These are phyloP conservation scores for Hirtodrosophila duncani DNA, from an alignment of 2,888 invertebrate species.

Conservation along the genomic window DNA sequence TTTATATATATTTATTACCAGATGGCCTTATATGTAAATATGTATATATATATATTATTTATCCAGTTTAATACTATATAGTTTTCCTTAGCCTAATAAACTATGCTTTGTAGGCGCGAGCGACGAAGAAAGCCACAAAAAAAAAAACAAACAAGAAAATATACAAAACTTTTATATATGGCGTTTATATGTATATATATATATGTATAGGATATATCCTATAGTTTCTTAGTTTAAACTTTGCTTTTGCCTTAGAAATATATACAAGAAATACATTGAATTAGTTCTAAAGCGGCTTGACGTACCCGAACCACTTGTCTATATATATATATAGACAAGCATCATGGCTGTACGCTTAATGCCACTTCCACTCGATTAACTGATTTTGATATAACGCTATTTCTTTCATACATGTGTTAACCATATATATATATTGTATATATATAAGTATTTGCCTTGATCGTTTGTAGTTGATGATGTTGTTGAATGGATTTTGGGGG, in stretches of 20 bases:
- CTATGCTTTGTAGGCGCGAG: slow-evolving; percentile 57
- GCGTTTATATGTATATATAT: slow-evolving; percentile 1
- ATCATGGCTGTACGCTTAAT: slow-evolving; percentile 21
- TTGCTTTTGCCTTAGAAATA: slow-evolving; percentile 36
- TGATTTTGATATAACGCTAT: slow-evolving; percentile 63
- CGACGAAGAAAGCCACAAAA: slow-evolving; percentile 52
- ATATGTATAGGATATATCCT: slow-evolving; percentile 1
- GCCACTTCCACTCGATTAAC: neutral
- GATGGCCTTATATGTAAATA: slow-evolving; percentile 37
- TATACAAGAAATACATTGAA: slow-evolving; percentile 31
- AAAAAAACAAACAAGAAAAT: slow-evolving; percentile 40
- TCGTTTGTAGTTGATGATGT: too few species aligned
- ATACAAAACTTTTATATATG: slow-evolving; percentile 10
- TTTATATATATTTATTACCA: slow-evolving; percentile 14
- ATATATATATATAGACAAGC: slow-evolving; percentile 58
- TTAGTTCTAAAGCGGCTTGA: slow-evolving; percentile 9
- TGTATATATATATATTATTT: slow-evolving; percentile 4
- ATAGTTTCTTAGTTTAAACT: slow-evolving; percentile 2
- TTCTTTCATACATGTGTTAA: slow-evolving; percentile 12
- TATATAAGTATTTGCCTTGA: too few species aligned
- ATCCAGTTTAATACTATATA: slow-evolving; percentile 16
- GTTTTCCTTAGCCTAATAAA: slow-evolving; percentile 24
- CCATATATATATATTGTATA: too few species aligned
- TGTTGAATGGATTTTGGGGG: too few species aligned
- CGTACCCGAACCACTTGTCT: slow-evolving; percentile 59